A percentile compares a stretch with the other conserved stretches of the same genome.
phyloP scores from a whole-genome alignment of 37 sponge, comb jelly and placozoan species.

The Hormiphora californensis region DNA sequence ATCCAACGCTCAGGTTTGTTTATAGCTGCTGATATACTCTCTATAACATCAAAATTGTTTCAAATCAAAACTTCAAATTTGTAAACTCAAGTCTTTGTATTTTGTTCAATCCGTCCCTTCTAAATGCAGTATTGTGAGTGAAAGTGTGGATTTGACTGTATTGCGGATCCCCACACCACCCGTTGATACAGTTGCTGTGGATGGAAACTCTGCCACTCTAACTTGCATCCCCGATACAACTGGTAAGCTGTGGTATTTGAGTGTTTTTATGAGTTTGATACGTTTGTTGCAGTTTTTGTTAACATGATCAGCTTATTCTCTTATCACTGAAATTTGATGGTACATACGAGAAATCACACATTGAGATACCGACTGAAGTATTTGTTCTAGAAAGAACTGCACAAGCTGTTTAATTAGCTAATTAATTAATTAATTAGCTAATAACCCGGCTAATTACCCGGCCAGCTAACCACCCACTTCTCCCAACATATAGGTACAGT shows the following conservation, averaged over 20 bases:
- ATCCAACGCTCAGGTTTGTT: constrained; percentile 5
- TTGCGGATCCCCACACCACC: not conserved
- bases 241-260: not conserved
- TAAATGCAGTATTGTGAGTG: not conserved
- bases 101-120: not conserved
- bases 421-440: no score
- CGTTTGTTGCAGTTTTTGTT: no score
- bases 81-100: not conserved
- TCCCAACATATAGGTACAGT: not conserved
- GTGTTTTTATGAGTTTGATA: no score
- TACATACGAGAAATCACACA: no score
- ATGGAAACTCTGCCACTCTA: not conserved
- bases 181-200: constrained; percentile 1
- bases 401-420: no score
- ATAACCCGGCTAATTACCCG: no score
- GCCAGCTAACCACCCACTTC: no score
- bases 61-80: not conserved
- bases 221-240: not conserved
- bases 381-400: no score
- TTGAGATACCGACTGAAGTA: no score
- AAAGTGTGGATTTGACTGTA: not conserved
- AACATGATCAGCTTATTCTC: no score
- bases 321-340: no score
- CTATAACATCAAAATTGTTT: not conserved
- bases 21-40: not conserved